These are phyloP conservation scores for Eupithecia centaureata DNA, from an alignment of 2,888 invertebrate genomes.

Conservation along the genomic window DNA sequence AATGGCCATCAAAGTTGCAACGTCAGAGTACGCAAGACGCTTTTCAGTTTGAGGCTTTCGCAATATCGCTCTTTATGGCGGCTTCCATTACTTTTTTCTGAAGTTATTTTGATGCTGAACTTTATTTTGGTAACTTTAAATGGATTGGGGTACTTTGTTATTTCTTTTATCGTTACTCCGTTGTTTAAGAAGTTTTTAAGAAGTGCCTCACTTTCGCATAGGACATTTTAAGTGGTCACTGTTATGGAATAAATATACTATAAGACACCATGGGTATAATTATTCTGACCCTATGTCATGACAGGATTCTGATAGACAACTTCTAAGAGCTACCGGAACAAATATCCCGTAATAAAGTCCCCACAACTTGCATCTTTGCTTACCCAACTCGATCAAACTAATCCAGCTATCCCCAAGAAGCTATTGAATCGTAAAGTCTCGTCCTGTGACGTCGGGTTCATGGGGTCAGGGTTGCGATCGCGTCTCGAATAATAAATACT, in stretches of 20 bases:
- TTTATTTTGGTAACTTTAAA: conserved; percentile 32
- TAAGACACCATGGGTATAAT: not conserved
- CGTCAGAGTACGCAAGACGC: conserved; percentile 52
- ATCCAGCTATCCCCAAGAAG: conserved; percentile 14
- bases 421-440: conserved; percentile 38
- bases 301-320: not conserved
- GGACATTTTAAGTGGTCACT: not conserved
- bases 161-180: conserved; percentile 9
- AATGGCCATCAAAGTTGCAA: conserved; percentile 64
- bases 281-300: not conserved
- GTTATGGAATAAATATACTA: not conserved
- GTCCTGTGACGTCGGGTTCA: conserved; percentile 69
- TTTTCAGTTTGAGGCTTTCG: conserved; percentile 30
- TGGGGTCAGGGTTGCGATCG: conserved; percentile 78
- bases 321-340: not conserved
- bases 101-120: conserved; percentile 31
- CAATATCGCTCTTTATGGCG: conserved; percentile 31
- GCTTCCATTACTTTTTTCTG: conserved; percentile 29
- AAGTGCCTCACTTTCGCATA: not conserved
- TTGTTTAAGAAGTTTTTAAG: not conserved
- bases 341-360: not conserved
- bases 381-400: conserved; percentile 3
- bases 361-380: not conserved
- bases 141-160: conserved; percentile 23
- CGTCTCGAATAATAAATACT: conserved; percentile 72